phyloP scores from a whole-genome alignment of 2,113 vertebrate genomes.

The Cyphomyrus discorhynchus region DNA sequence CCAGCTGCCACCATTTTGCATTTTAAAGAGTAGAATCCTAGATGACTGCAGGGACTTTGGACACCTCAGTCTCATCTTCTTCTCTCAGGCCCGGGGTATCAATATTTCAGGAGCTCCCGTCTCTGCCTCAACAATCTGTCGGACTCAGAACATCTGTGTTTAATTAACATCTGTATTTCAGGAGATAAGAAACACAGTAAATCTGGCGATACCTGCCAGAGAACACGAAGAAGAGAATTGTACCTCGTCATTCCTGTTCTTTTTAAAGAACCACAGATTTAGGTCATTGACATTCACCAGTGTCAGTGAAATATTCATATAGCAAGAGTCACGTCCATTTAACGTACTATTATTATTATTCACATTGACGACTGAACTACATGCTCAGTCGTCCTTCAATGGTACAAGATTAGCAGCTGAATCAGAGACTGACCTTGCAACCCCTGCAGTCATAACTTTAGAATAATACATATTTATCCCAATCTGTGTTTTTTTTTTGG shows the following conservation, averaged over 20 bases:
- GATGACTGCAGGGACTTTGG: conserved; percentile 16
- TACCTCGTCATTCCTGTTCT: neutral
- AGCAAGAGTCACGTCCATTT: neutral
- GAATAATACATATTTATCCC: neutral
- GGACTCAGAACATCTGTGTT: neutral
- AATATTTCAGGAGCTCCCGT: neutral
- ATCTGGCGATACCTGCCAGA: neutral
- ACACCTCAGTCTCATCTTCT: conserved; percentile 2
- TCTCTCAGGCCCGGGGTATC: neutral
- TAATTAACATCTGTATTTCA: neutral
- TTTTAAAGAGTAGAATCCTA: neutral
- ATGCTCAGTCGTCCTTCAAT: neutral
- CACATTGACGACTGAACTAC: neutral
- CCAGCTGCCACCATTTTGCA: neutral
- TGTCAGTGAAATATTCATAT: neutral
- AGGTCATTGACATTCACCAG: neutral
- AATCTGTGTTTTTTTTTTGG: neutral
- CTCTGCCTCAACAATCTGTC: neutral
- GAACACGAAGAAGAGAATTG: neutral
- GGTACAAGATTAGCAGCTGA: neutral
- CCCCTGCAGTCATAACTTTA: neutral
- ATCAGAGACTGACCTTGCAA: neutral
- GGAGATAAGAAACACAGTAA: neutral
- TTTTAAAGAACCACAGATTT: neutral
- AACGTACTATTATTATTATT: neutral